A percentile compares a stretch with the other conserved stretches of the same genome.
Evolutionary conservation across 2,113 vertebrate species (phyloP).

Genomic region (Cichladusa arquata): DNA sequence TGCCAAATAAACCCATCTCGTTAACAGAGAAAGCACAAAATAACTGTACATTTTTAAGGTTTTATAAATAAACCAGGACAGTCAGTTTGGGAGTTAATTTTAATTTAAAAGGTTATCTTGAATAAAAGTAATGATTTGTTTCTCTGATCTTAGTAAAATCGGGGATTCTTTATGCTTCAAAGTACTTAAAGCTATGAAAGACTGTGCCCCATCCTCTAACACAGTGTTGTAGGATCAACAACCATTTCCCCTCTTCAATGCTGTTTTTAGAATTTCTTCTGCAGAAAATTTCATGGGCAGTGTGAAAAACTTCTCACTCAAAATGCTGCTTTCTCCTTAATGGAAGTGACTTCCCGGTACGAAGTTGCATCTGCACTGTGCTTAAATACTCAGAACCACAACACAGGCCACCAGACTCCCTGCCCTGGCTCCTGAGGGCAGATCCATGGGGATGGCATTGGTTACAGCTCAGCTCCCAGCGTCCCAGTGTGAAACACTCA

Average conservation of each 20-base stretch:
- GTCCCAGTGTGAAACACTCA: neutral
- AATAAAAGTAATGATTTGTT: neutral
- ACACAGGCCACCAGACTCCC: neutral
- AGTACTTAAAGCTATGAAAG: neutral
- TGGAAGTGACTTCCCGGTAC: neutral
- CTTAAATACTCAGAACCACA: neutral
- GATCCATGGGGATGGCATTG: neutral
- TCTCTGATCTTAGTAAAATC: neutral
- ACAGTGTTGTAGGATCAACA: neutral
- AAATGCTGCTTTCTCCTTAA: neutral
- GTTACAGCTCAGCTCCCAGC: neutral
- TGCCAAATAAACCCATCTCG: neutral
- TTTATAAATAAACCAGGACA: neutral
- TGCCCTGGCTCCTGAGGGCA: neutral
- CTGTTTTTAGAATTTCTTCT: neutral
- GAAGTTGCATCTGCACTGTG: neutral
- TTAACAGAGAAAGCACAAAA: neutral
- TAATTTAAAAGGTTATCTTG: neutral
- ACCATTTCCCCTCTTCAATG: rapidly evolving
- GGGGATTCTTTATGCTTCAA: neutral
- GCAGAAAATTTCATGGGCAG: neutral
- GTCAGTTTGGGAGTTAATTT: neutral
- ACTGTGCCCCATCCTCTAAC: neutral
- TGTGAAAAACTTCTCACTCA: neutral
- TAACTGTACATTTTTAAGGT: neutral